Evolutionary conservation across 2,797 vertebrate species (phyloP).

Genomic region (Hipposideros larvatus): DNA sequence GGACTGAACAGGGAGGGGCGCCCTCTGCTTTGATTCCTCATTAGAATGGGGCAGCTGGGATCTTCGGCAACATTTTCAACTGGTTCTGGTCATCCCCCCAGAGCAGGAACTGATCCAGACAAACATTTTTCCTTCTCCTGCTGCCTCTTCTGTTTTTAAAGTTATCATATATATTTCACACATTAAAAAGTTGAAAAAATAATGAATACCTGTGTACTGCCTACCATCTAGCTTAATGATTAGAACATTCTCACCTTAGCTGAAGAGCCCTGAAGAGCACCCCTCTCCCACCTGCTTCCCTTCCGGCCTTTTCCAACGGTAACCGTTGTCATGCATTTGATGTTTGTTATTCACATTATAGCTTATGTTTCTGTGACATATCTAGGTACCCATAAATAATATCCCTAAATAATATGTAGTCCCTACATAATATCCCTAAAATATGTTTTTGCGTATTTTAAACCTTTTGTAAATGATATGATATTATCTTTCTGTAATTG

Average conservation of each 20-base stretch:
- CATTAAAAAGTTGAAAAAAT: slow-evolving; percentile 1
- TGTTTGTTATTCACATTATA: background rate
- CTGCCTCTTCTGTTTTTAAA: background rate
- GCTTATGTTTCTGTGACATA: background rate
- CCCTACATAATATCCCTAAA: background rate
- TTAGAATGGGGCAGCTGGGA: background rate
- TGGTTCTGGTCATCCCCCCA: slow-evolving; percentile 14
- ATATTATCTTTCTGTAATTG: background rate
- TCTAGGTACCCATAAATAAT: background rate
- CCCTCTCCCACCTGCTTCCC: background rate
- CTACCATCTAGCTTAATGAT: background rate
- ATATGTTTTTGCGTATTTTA: slow-evolving; percentile 29
- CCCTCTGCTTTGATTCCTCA: background rate
- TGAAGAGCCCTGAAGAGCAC: background rate
- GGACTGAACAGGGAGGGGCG: background rate
- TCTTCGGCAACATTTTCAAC: background rate
- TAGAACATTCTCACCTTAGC: background rate
- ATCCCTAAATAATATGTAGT: background rate
- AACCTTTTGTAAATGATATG: background rate
- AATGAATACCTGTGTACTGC: background rate
- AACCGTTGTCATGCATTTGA: background rate
- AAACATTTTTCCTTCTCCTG: background rate
- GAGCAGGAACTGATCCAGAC: background rate
- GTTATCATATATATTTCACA: background rate
- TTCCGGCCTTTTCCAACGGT: background rate